Conservation (phyloP, 2,888 invertebrate genomes). For the Idaea dimidiata region DNA sequence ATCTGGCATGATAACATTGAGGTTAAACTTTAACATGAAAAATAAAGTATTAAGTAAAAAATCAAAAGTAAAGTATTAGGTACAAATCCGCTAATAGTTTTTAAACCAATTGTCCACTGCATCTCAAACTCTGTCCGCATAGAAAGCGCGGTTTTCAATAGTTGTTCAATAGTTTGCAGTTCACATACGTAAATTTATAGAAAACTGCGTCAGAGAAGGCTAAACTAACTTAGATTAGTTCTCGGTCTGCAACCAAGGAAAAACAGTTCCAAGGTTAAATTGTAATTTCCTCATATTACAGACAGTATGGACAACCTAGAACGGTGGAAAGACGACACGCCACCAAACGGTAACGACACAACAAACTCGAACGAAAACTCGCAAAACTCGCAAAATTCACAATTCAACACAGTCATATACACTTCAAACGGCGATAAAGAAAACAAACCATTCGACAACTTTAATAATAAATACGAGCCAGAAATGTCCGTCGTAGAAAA, state of each 20-base stretch:
- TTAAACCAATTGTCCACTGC: no score
- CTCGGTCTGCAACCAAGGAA: neutral
- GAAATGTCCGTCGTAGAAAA: slow-evolving; percentile 40
- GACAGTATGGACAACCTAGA: slow-evolving; percentile 79
- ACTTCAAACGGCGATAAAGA: slow-evolving; percentile 66
- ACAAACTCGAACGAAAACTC: slow-evolving; percentile 68
- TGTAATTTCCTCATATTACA: slow-evolving; percentile 36
- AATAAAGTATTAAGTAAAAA: no score
- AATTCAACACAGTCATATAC: slow-evolving; percentile 72
- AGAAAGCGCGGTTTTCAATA: no score
- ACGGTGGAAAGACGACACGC: slow-evolving; percentile 78
- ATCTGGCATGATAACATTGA: no score
- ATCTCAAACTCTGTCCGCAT: no score
- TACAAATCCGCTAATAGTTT: no score
- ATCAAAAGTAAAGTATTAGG: no score
- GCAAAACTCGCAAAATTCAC: slow-evolving; percentile 41
- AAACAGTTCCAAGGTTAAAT: neutral
- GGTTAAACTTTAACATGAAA: no score
- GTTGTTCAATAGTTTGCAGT: no score
- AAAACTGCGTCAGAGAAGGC: neutral
- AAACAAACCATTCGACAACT: slow-evolving; percentile 47
- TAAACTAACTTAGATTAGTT: neutral
- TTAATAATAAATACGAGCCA: slow-evolving; percentile 40
- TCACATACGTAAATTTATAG: no score
- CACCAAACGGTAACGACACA: slow-evolving; percentile 75